Base-by-base conservation (phyloP, 2,797 vertebrate genomes). In the Enteromius treurensis region DNA sequence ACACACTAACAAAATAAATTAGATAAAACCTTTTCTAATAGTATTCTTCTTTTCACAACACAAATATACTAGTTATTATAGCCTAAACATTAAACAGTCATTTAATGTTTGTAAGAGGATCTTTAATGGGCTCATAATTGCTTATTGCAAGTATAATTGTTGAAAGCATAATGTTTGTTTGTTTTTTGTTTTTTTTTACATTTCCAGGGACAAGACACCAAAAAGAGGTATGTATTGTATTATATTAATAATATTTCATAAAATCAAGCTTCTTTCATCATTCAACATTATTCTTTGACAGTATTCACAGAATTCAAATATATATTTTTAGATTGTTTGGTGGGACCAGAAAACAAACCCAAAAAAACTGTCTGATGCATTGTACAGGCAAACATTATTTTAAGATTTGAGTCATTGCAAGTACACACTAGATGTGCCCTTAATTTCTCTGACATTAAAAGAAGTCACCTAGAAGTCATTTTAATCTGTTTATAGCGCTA, bases 391-490 rank as follows among this genome's bases (percentile, higher is more conserved):
- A 55, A 58, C 51, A 5, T 26, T 76, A 60, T 60, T 47, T 77
- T 77, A 47, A 77, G 40, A 26, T 47, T 62, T 62, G 55, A 77
- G 17, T 64, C 51, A 77, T 13, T 4, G 7, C 75, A 45, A 40
- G 51, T 58, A 17, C 40, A 77, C 4, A 51, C 40, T 23, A 42
- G 17, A 47, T 45, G n/a, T 19, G 13, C 49, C 40, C 78, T 34
- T 53, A 19, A 55, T 69, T 42, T 23, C 60, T 80, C 51, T 4
- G 10, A 29, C 53, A 67, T 34, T 83, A 37, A 70, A 68, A 76
- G 17, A 78, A 55, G 42, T 15, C 42, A 42, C 4, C 40, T 47
- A 17, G 17, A 47, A 80, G 70, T 32, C 60, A 23, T 45, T 53
- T 53, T 62, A 42, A 73, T 26, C 55, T 42, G 11, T 34, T 32